phyloP scores from a whole-genome alignment of 2,797 vertebrate genomes.

The Poeciliopsis presidionis region DNA sequence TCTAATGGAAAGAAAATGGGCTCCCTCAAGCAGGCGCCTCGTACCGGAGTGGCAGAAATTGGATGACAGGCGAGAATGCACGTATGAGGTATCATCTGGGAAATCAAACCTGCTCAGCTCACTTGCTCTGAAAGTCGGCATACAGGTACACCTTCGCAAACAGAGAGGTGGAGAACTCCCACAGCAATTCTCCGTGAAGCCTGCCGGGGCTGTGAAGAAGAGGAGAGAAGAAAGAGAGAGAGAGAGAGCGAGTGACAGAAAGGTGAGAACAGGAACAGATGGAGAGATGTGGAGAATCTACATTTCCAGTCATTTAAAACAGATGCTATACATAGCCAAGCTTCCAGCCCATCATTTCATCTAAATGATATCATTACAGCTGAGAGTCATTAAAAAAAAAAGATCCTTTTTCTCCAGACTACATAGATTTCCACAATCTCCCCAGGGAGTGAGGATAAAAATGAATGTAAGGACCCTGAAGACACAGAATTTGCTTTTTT shows the following conservation, averaged over 20 bases:
- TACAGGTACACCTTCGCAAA: conserved; percentile 70
- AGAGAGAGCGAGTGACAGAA: conserved; percentile 51
- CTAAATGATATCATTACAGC: conserved; percentile 67
- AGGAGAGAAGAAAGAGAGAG: conserved; percentile 20
- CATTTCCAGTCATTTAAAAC: conserved; percentile 67
- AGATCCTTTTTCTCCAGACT: conserved; percentile 37
- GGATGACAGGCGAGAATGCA: conserved; percentile 70
- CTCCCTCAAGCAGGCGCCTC: conserved; percentile 58
- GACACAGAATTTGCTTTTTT: conserved; percentile 70
- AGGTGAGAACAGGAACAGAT: conserved; percentile 83
- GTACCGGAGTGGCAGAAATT: conserved; percentile 54
- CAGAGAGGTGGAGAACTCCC: conserved; percentile 70
- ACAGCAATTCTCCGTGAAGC: conserved; percentile 69
- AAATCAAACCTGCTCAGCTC: conserved; percentile 75
- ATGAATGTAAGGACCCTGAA: conserved; percentile 69
- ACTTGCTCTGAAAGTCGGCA: conserved; percentile 70
- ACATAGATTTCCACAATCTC: conserved; percentile 57
- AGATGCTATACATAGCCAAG: conserved; percentile 70
- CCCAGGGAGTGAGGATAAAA: conserved; percentile 55
- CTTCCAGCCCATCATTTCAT: conserved; percentile 60
- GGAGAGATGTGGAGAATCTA: conserved; percentile 67
- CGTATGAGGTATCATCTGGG: conserved; percentile 68
- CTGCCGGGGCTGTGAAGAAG: conserved; percentile 50
- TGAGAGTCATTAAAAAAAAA: conserved; percentile 68
- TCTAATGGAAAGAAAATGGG: conserved; percentile 67